Conservation (phyloP, 2,888 invertebrate genomes). For the Sphinx pinastri region DNA sequence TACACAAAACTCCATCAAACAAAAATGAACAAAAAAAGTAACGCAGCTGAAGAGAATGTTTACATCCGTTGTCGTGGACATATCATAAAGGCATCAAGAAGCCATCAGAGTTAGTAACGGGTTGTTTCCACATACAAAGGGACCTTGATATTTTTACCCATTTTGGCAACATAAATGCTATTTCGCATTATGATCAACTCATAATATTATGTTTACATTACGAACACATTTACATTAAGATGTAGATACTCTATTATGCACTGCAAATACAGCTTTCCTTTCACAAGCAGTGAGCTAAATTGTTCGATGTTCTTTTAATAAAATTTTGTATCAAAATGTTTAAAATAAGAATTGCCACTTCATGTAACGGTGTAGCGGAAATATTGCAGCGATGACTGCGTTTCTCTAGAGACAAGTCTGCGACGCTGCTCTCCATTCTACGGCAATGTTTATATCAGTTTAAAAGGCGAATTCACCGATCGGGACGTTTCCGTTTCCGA, state of each 20-base stretch:
- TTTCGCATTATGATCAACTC: conserved; percentile 26
- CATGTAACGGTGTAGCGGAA: conserved; percentile 61
- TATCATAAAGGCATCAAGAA: conserved; percentile 82
- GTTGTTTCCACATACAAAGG: conserved; percentile 56
- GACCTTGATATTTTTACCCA: conserved; percentile 56
- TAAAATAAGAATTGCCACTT: conserved; percentile 23
- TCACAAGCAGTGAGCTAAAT: not conserved
- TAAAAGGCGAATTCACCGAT: conserved; percentile 66
- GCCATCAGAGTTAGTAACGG: conserved; percentile 75
- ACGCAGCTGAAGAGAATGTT: conserved; percentile 49
- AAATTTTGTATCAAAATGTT: conserved; percentile 2
- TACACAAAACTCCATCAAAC: not conserved
- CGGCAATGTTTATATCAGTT: conserved; percentile 71
- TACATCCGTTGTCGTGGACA: conserved; percentile 63
- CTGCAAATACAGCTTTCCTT: not conserved
- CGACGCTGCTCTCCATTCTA: conserved; percentile 33
- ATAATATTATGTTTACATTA: not conserved
- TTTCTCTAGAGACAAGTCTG: conserved; percentile 45
- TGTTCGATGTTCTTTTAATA: not conserved
- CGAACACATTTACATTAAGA: not conserved
- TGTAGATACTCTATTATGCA: not conserved
- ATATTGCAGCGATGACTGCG: conserved; percentile 56
- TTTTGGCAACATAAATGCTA: conserved; percentile 49
- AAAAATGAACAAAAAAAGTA: conserved; percentile 18
- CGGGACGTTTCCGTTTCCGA: conserved; percentile 60